These are phyloP conservation scores for Acrocyrtus sp. DNA, from an alignment of 2,888 invertebrate genomes.

Conservation along the genomic window DNA sequence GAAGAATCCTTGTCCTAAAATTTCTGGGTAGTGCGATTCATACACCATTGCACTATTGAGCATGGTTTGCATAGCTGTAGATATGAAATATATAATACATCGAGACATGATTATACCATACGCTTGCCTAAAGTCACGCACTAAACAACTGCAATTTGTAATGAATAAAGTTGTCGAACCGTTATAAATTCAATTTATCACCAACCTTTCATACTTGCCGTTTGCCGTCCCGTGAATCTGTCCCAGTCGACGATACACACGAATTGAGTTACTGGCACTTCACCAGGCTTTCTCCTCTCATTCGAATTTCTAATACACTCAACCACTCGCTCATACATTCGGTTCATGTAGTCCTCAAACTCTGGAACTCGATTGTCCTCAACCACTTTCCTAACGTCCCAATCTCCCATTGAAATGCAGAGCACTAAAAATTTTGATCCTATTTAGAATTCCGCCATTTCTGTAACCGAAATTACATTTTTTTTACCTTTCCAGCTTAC, in stretches of 20 bases:
- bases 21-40: constrained; percentile 48
- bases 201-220: constrained; percentile 39
- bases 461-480: too few species aligned
- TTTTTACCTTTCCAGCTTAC: too few species aligned
- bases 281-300: not conserved
- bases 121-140: too few species aligned
- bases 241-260: constrained; percentile 58
- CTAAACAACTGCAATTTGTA: too few species aligned
- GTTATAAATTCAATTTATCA: not conserved
- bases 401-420: constrained; percentile 29
- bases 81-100: too few species aligned
- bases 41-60: constrained; percentile 9
- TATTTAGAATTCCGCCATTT: too few species aligned
- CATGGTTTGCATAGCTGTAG: constrained; percentile 26
- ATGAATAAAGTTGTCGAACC: too few species aligned
- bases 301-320: constrained; percentile 25
- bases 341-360: constrained; percentile 32
- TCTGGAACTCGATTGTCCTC: constrained; percentile 16
- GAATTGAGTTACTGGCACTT: constrained; percentile 40
- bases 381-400: constrained; percentile 31
- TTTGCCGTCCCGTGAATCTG: constrained; percentile 57
- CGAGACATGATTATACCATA: too few species aligned
- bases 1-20: constrained; percentile 34
- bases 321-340: constrained; percentile 34
- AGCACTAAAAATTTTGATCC: constrained; percentile 20